A percentile compares a stretch with the other conserved stretches of the same genome.
Evolutionary conservation across 2,888 invertebrate species (phyloP).

Genomic region (Galerucella pusilla): DNA sequence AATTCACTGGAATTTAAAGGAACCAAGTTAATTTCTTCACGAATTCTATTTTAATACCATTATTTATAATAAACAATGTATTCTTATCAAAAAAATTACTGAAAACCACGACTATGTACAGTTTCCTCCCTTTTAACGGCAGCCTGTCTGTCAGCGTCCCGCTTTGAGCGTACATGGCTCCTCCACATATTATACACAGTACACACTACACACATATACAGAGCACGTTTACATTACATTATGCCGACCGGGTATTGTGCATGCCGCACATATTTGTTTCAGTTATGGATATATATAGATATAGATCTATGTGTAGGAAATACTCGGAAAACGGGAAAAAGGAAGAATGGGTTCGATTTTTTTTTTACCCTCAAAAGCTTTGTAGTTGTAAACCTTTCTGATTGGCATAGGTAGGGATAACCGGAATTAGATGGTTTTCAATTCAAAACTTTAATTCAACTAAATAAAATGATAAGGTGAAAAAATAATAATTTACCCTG

Average conservation of each 20-base stretch:
- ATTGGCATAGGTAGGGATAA: background rate
- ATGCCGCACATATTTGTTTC: slow-evolving; percentile 34
- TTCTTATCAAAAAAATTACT: background rate
- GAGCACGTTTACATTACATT: slow-evolving; percentile 34
- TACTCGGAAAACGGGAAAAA: slow-evolving; percentile 2
- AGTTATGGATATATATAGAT: slow-evolving; percentile 33
- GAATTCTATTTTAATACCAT: no score
- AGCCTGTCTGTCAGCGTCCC: slow-evolving; percentile 7
- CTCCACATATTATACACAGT: slow-evolving; percentile 8
- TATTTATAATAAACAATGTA: background rate
- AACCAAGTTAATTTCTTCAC: no score
- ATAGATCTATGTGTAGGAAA: slow-evolving; percentile 29
- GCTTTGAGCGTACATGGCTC: slow-evolving; percentile 26
- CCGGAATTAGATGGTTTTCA: background rate
- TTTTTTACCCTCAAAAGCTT: slow-evolving; percentile 7
- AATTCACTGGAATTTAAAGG: no score
- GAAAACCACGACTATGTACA: background rate
- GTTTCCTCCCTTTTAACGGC: slow-evolving; percentile 49
- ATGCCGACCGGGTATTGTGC: slow-evolving; percentile 36
- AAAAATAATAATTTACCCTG: no score
- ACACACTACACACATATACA: slow-evolving; percentile 11
- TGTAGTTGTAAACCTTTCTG: slow-evolving; percentile 17
- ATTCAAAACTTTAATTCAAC: no score
- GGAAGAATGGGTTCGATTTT: slow-evolving; percentile 13
- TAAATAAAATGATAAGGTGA: no score